Base-by-base conservation (phyloP, 2,113 vertebrate genomes). In the Brachyhypopomus occidentalis region DNA sequence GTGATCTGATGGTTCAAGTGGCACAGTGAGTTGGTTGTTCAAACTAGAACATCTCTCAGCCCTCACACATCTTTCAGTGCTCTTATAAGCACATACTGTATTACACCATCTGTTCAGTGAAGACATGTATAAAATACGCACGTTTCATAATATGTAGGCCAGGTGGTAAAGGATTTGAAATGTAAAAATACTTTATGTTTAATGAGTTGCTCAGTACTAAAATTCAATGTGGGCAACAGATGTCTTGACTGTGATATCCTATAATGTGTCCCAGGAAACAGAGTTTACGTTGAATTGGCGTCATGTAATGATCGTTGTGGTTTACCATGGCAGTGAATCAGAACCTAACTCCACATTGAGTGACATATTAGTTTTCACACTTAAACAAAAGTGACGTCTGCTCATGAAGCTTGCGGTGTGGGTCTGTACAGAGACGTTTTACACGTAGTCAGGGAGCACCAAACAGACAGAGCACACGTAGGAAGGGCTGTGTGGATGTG, bases 341-440 rank as follows among this genome's bases (percentile, higher is more conserved):
- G 72, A 80, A 64, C 55, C 66, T 25, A 27, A 73, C 71, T 79
- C 71, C 41, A 77, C 48, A 77, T 52, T 38, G 34, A 66, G 63
- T 14, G 69, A 64, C 34, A 36, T 78, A 45, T 17, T 17, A 1
- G 45, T 67, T 20, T 56, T 56, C 17, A 55, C 19, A 78, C 19
- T 55, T 38, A 78, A 78, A 78, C 52, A 19, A 22, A 69, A 38
- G 36, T n/a, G 66, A 38, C 30, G n/a, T 36, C 66, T n/a, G 66
- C 38, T 70, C 30, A 30, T 52, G 30, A 22, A 41, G 69, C 7
- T 71, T 36, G 69, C 36, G 45, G 45, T 52, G 8, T 14, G 45
- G 45, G 45, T 52, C 45, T 52, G 45, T 52, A 52, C 45, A 52
- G 45, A 52, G 8, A 52, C 12, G 12, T 11, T 52, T 52, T 25